Base-by-base conservation (phyloP, 53 echinoderm and acorn worm genomes). In the Antedon mediterranea region DNA sequence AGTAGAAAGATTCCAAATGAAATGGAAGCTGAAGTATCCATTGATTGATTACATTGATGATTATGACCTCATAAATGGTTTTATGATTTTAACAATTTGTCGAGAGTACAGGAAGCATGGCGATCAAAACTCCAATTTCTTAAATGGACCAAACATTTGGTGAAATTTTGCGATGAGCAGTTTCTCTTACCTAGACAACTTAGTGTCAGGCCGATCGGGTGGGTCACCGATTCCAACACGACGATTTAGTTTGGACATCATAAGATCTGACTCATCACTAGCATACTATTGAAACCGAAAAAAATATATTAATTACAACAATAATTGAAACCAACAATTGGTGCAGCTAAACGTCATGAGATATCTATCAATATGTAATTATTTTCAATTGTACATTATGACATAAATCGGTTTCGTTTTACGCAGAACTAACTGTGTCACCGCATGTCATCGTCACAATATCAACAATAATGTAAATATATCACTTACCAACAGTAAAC, bases 181-280 rank as follows among this genome's bases (percentile, higher is more conserved):
- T 14, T 31, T 75, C 29, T 11, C 78, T 79, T 87, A 94, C 95
- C 78, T 85, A 0, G 95, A 86, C 6, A 94, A 83, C 71, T 87
- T 94, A 26, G 95, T 94, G 43, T 87, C 29, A 4, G 95, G 95
- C 76, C 91, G 43, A 13, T 81, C 70, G 32, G 78, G 43, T 29
- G 83, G 80, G 4, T 30, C 74, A 26, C 9, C 26, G 32, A 43
- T 28, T 8, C 78, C 76, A 30, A 82, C 79, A 0, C 78, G 73
- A 18, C 28, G 80, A 7, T 84, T 34, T 23, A 93, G 85, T 74
- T 86, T 79, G 4, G 81, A 57, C 8, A 90, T 89, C 93, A 91
- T 94, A 27, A 92, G 79, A 4, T 92, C 89, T 34, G 86, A 91
- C 31, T 91, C 91, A 70, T 91, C 91, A 74, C 87, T 91, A 13